Percentiles rank a stretch among this genome's conserved stretches.
These are phyloP conservation scores for Pelodiscus sinensis DNA, from an alignment of 2,113 vertebrate species.

Conservation along the genomic window DNA sequence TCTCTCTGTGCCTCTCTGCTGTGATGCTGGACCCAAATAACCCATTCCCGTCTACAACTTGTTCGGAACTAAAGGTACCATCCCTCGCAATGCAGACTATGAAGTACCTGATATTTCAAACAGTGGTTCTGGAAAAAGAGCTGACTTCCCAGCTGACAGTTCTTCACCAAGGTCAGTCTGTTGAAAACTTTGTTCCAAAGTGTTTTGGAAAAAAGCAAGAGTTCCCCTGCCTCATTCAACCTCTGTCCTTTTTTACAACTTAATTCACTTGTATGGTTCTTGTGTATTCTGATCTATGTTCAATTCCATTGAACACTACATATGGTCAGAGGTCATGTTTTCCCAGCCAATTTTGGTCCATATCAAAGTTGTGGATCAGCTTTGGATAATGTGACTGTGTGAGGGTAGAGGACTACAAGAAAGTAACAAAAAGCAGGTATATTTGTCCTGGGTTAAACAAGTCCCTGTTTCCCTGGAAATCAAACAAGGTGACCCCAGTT, in stretches of 20 bases:
- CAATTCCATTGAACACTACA: not conserved
- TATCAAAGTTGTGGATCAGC: not conserved
- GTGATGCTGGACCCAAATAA: rapidly evolving
- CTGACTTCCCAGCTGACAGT: not conserved
- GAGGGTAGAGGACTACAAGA: too few species aligned
- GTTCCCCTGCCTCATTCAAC: not conserved
- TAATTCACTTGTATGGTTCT: not conserved
- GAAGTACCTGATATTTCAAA: not conserved
- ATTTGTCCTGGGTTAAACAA: too few species aligned
- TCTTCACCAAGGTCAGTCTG: rapidly evolving
- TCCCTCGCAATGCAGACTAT: not conserved
- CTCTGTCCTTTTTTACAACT: not conserved
- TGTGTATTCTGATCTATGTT: not conserved
- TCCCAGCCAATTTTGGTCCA: not conserved
- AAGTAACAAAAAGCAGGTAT: too few species aligned
- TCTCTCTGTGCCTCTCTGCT: rapidly evolving
- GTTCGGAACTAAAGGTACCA: not conserved
- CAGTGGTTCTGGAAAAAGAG: not conserved
- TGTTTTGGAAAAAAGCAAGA: not conserved
- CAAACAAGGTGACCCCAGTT: too few species aligned
- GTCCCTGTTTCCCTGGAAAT: too few species aligned
- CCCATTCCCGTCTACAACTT: rapidly evolving
- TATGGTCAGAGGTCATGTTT: not conserved
- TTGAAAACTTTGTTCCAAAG: rapidly evolving
- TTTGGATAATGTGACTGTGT: not conserved